These are phyloP conservation scores for Strix uralensis DNA, from an alignment of 2,113 vertebrate species.

Conservation along the genomic window DNA sequence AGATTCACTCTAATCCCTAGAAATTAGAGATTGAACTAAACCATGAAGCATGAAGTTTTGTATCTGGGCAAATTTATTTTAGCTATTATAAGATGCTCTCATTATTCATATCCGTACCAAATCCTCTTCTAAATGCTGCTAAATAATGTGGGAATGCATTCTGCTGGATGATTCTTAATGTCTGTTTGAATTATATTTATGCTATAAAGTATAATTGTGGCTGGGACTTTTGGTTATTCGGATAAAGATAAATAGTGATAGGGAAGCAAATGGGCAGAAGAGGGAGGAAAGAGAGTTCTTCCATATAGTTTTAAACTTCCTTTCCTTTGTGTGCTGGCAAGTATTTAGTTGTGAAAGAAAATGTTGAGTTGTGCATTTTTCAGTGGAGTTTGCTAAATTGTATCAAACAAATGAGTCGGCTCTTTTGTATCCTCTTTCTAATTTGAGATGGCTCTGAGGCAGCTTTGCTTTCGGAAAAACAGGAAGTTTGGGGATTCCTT, in stretches of 20 bases:
- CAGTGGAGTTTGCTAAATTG: neutral
- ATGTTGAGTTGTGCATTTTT: constrained; percentile 14
- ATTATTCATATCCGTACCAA: neutral
- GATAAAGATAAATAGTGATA: neutral
- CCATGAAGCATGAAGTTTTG: constrained; percentile 1
- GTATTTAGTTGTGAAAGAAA: neutral
- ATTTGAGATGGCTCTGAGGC: neutral
- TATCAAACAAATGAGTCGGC: neutral
- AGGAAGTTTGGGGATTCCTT: constrained; percentile 52
- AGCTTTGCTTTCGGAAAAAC: neutral
- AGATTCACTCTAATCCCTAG: constrained; percentile 28
- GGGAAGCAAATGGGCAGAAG: neutral
- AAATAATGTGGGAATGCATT: neutral
- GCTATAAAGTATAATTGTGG: neutral
- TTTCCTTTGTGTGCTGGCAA: neutral
- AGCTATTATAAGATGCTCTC: neutral
- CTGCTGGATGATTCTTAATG: neutral
- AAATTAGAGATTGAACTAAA: constrained; percentile 49
- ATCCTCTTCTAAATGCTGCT: neutral
- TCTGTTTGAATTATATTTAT: neutral
- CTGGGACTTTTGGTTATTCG: neutral
- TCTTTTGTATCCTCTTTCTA: constrained; percentile 63
- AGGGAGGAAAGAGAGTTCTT: neutral
- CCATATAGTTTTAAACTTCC: neutral
- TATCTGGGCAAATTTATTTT: neutral